These are phyloP conservation scores for Callopanchax toddi DNA, from an alignment of 2,113 vertebrate species.

Conservation along the genomic window DNA sequence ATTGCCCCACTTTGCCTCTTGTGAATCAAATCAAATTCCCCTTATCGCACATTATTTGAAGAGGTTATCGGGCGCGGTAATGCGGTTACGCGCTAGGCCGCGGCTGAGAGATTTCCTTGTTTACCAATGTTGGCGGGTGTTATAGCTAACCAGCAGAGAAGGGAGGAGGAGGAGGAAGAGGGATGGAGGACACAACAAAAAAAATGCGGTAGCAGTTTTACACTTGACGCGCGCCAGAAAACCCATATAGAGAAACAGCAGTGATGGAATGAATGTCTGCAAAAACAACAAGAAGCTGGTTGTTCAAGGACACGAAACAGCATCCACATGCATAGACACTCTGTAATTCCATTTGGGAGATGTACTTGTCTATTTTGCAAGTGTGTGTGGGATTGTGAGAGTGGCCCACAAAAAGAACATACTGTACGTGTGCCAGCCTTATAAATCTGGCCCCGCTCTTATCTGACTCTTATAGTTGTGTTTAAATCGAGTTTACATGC, in stretches of 20 bases:
- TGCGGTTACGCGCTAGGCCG: slow-evolving; percentile 92
- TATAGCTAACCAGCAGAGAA: slow-evolving; percentile 74
- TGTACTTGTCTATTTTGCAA: slow-evolving; percentile 38
- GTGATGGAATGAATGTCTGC: slow-evolving; percentile 51
- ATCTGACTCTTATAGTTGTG: slow-evolving; percentile 57
- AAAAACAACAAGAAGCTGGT: slow-evolving; percentile 60
- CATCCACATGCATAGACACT: slow-evolving; percentile 52
- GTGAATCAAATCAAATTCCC: slow-evolving; percentile 97
- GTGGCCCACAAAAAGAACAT: slow-evolving; percentile 18
- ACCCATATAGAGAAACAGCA: slow-evolving; percentile 84
- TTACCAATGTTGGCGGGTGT: slow-evolving; percentile 96
- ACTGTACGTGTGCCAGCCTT: slow-evolving; percentile 43
- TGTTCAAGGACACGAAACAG: slow-evolving; percentile 75
- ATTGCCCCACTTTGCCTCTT: slow-evolving; percentile 67
- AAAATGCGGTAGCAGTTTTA: slow-evolving; percentile 76
- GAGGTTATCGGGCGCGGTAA: slow-evolving; percentile 95
- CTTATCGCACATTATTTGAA: slow-evolving; percentile 99
- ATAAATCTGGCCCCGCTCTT: slow-evolving; percentile 58
- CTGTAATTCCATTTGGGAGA: slow-evolving; percentile 68
- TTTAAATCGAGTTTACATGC: slow-evolving; percentile 71
- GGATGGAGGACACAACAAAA: slow-evolving; percentile 24
- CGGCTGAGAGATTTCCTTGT: slow-evolving; percentile 90
- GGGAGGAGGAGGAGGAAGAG: slow-evolving; percentile 16
- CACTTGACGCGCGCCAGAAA: slow-evolving; percentile 88
- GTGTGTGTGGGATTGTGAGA: slow-evolving; percentile 22